Evolutionary conservation across 2,888 invertebrate species (phyloP).

Genomic region (Eupeodes latifasciatus): DNA sequence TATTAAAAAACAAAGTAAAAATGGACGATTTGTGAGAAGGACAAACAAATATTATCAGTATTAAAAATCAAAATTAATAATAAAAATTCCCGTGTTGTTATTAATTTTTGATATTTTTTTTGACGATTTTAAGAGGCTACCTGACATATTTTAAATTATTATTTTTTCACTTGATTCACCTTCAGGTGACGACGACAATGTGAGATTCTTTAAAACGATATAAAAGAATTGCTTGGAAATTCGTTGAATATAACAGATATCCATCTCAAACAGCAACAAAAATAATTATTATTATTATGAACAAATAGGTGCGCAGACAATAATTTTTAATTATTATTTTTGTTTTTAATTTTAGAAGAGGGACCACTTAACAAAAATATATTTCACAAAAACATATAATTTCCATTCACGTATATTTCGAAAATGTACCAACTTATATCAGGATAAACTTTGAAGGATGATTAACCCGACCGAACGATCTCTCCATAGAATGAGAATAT

Average conservation of each 20-base stretch:
- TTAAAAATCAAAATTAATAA: constrained; percentile 46
- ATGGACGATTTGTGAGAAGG: constrained; percentile 30
- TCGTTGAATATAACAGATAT: constrained; percentile 49
- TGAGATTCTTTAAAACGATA: constrained; percentile 65
- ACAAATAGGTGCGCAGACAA: constrained; percentile 4
- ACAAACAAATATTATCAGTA: constrained; percentile 60
- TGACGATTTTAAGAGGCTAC: constrained; percentile 58
- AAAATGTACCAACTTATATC: neutral
- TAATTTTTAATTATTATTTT: constrained; percentile 3
- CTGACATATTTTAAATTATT: constrained; percentile 50
- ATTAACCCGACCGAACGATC: neutral
- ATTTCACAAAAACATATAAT: neutral
- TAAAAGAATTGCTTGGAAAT: constrained; percentile 55
- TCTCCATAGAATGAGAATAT: neutral
- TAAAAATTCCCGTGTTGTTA: constrained; percentile 20
- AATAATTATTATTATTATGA: neutral
- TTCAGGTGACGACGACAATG: constrained; percentile 26
- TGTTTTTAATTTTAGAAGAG: neutral
- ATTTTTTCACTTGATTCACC: constrained; percentile 45
- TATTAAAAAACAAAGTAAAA: constrained; percentile 35
- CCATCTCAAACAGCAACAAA: constrained; percentile 52
- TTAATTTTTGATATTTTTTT: constrained; percentile 40
- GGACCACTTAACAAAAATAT: neutral
- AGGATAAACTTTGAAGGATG: too few relatives aligned
- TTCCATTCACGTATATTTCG: neutral